Evolutionary conservation across 2,113 vertebrate species (phyloP), one percentile per base, ranked within the genome.

Genomic region (Mesoclemmys tuberculata): DNA sequence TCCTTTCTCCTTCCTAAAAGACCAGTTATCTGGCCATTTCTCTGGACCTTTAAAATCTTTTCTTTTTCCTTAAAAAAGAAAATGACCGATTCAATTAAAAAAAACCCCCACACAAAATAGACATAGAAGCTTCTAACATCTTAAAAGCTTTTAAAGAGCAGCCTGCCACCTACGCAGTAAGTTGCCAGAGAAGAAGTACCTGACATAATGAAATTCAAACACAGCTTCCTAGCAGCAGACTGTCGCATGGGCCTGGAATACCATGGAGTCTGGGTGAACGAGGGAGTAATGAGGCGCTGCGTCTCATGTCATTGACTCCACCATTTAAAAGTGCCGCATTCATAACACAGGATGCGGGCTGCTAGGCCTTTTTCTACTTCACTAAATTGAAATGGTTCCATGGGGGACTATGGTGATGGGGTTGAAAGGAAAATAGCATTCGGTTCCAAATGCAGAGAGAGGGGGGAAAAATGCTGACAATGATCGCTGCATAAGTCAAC

Each of bases 141-240:
- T 90, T 96, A 49, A 88, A 98, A 96, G 90, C 92, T 97, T 97
- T 98, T 93, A 97, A 93, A 96, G 96, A 97, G 93, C 95, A 91
- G 92, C 95, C 96, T 96, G 83, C 92, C 97, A 88, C 93, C 96
- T 83, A 95, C 85, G 92, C 95, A 96, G 46, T 89, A 91, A 96
- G 94, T 94, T 95, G 90, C 92, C 82, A 85, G 84, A 49, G 56
- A 81, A 93, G 87, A 93, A 94, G 93, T 90, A 90, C 94, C 85
- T 95, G 90, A 92, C 49, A 82, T 31, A 95, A 94, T 95, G 94
- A 95, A 97, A 95, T 96, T 97, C 96, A 94, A 97, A 95, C 89
- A 75, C 54, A 2, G 97, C 55, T 97, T 97, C 83, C 84, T 54
- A 7, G 85, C 46, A 85, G 95, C 87, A 92, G 61, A 80, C 81